Conservation (phyloP, 1,140 invertebrate genomes). For the Drosophila sturtevanti region DNA sequence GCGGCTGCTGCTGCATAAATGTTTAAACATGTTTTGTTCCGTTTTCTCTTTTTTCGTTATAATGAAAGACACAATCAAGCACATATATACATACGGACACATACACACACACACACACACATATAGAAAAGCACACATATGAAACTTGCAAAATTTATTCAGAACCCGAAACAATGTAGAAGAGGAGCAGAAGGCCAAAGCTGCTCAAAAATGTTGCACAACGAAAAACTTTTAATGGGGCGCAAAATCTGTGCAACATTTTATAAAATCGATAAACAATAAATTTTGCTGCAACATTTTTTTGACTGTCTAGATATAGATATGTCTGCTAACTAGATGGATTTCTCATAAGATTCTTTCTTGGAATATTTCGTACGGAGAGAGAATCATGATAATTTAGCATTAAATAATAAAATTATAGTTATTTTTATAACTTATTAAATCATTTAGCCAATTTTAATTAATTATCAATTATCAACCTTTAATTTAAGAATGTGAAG, state of each 20-base stretch:
- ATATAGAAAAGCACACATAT: slow-evolving; percentile 26
- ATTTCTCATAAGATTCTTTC: too few species aligned
- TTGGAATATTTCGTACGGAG: too few species aligned
- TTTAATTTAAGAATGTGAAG: too few species aligned
- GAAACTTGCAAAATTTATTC: slow-evolving; percentile 29
- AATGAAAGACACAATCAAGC: slow-evolving; percentile 40
- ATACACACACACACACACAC: slow-evolving; percentile 18
- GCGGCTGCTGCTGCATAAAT: slow-evolving; percentile 53
- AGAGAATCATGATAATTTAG: too few species aligned
- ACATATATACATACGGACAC: slow-evolving; percentile 9
- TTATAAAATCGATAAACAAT: slow-evolving; percentile 62
- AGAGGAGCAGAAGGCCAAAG: slow-evolving; percentile 35
- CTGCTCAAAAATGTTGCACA: slow-evolving; percentile 54
- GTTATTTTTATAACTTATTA: too few species aligned
- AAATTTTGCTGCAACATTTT: slow-evolving; percentile 68
- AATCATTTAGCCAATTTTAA: too few species aligned
- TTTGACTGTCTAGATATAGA: slow-evolving; percentile 15
- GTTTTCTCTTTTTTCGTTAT: slow-evolving; percentile 42
- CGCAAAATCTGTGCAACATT: slow-evolving; percentile 51
- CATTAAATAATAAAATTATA: too few species aligned
- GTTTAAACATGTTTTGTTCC: slow-evolving; percentile 63
- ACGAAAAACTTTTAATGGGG: slow-evolving; percentile 38
- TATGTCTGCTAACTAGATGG: not conserved
- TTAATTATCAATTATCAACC: too few species aligned
- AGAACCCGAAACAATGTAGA: slow-evolving; percentile 54